Evolutionary conservation across 2,113 vertebrate species (phyloP).

Genomic region (Narcine bancroftii): DNA sequence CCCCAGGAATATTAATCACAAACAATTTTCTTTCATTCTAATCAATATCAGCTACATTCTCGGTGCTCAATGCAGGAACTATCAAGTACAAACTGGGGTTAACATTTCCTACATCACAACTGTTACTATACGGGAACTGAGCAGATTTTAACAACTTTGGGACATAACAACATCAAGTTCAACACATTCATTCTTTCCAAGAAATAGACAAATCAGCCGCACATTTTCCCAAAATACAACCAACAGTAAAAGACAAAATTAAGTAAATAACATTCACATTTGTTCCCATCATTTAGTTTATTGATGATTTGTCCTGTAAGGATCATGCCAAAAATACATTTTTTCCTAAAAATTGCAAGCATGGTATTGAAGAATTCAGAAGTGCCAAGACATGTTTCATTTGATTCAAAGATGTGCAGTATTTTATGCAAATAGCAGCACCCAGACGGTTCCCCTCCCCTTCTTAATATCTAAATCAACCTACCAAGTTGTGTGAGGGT

Average conservation of each 20-base stretch:
- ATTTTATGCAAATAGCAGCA: conserved; percentile 15
- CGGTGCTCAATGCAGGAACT: not conserved
- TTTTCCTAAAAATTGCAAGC: conserved; percentile 34
- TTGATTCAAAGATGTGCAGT: conserved; percentile 18
- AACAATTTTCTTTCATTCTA: not conserved
- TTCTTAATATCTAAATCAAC: not conserved
- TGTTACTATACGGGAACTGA: not conserved
- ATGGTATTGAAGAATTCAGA: conserved; percentile 31
- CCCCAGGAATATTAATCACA: not conserved
- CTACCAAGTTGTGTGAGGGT: not conserved
- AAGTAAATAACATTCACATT: conserved; percentile 6
- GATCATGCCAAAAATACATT: conserved; percentile 33
- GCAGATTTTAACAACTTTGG: not conserved
- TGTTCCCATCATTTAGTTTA: conserved; percentile 14
- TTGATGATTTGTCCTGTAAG: conserved; percentile 11
- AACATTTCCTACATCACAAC: not conserved
- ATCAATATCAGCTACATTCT: not conserved
- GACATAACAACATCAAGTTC: too few species aligned
- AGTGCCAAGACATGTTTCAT: conserved; percentile 6
- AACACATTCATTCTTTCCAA: too few species aligned
- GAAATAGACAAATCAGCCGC: too few species aligned
- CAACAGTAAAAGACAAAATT: not conserved
- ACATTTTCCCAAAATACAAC: not conserved
- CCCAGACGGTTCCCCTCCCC: not conserved
- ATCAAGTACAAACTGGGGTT: too few species aligned